These are phyloP conservation scores for Sebastes glaucus DNA, from an alignment of 2,797 vertebrate species.

Conservation along the genomic window DNA sequence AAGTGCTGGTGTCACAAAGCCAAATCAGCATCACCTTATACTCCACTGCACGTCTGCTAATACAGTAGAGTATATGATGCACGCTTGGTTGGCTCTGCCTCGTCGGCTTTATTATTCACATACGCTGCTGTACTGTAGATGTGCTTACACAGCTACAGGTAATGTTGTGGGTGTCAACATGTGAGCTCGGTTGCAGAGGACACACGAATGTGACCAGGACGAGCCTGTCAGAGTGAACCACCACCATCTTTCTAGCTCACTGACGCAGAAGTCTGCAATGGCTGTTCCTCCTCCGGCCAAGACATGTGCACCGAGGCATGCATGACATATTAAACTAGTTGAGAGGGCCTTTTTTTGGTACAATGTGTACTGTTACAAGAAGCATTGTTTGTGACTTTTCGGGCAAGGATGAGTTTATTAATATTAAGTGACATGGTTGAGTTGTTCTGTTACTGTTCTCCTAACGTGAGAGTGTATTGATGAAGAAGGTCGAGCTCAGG, in stretches of 20 bases:
- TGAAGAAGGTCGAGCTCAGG: constrained; percentile 14
- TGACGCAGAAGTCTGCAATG: constrained; percentile 20
- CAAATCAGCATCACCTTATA: not conserved
- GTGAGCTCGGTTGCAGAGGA: constrained; percentile 24
- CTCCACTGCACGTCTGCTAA: not conserved
- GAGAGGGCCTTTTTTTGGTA: constrained; percentile 14
- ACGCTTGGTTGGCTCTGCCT: not conserved
- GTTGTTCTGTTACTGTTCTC: not conserved
- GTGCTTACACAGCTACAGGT: constrained; percentile 39
- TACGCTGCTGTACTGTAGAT: not conserved
- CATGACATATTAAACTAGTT: constrained; percentile 15
- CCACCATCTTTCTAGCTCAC: constrained; percentile 16
- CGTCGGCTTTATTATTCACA: not conserved
- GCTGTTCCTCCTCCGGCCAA: constrained; percentile 13
- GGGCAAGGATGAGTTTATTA: not conserved
- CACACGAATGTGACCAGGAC: constrained; percentile 2
- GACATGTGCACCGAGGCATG: constrained; percentile 28
- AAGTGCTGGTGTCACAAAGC: constrained; percentile 29
- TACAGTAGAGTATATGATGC: not conserved
- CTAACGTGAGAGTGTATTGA: not conserved
- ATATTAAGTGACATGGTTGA: not conserved
- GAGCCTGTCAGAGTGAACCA: not conserved
- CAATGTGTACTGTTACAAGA: not conserved
- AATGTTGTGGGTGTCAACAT: constrained; percentile 67
- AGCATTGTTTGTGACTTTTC: not conserved